These are phyloP conservation scores for Adela reaumurella DNA, from an alignment of 2,888 invertebrate species.

Conservation along the genomic window DNA sequence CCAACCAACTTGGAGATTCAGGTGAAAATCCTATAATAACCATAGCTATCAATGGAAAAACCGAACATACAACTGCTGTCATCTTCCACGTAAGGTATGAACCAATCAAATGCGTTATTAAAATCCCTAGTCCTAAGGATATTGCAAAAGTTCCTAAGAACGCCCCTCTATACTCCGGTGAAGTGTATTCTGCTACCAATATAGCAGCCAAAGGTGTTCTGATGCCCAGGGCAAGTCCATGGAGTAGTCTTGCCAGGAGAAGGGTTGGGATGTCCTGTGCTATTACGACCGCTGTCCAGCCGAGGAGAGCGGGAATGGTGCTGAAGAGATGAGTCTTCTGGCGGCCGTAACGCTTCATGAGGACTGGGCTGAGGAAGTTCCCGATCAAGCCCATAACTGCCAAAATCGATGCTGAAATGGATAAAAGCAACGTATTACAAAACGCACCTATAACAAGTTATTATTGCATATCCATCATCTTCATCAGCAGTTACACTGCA, in stretches of 20 bases:
- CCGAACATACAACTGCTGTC: slow-evolving; percentile 51
- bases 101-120: slow-evolving; percentile 62
- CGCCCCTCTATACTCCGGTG: slow-evolving; percentile 60
- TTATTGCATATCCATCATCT: too few relatives aligned
- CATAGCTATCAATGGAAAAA: slow-evolving; percentile 47
- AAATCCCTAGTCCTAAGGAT: slow-evolving; percentile 60
- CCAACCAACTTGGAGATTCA: slow-evolving; percentile 67
- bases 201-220: slow-evolving; percentile 52
- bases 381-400: slow-evolving; percentile 48
- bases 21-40: slow-evolving; percentile 46
- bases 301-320: slow-evolving; percentile 46
- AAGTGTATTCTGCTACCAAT: slow-evolving; percentile 56
- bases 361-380: slow-evolving; percentile 42
- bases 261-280: slow-evolving; percentile 41
- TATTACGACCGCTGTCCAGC: slow-evolving; percentile 41
- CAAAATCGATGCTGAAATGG: slow-evolving; percentile 38
- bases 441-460: too few relatives aligned
- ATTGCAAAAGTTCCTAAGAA: slow-evolving; percentile 61
- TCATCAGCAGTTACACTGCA: too few relatives aligned
- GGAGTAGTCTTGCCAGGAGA: slow-evolving; percentile 35
- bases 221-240: slow-evolving; percentile 52
- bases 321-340: slow-evolving; percentile 51
- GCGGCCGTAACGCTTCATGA: slow-evolving; percentile 59
- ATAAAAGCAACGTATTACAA: too few relatives aligned
- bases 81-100: slow-evolving; percentile 58